phyloP scores from a whole-genome alignment of 37 sponge, comb jelly and placozoan genomes.

The Halichondria panicea region DNA sequence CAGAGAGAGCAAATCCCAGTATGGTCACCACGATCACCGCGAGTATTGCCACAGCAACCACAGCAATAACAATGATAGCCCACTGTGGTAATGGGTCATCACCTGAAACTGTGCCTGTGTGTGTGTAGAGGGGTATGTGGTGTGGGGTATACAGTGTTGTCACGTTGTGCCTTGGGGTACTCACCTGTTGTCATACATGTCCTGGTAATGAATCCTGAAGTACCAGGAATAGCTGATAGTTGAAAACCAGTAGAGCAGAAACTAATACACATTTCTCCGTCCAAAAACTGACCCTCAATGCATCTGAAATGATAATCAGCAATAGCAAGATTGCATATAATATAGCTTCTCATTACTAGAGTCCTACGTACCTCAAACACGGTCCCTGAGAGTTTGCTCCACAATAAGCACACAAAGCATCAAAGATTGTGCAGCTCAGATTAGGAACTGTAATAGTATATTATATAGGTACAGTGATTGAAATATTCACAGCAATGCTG shows the following conservation, averaged over 20 bases:
- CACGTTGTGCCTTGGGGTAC: no score
- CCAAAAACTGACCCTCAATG: conserved; percentile 8
- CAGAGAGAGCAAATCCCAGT: background rate
- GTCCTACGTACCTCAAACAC: conserved; percentile 23
- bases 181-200: no score
- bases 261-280: background rate
- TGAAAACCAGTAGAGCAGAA: conserved; percentile 4
- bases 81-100: conserved; percentile 24
- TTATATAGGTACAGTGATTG: background rate
- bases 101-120: background rate
- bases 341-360: background rate
- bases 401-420: conserved; percentile 44
- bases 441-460: conserved; percentile 32
- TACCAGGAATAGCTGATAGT: background rate
- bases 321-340: no score
- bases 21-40: background rate
- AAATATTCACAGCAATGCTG: conserved; percentile 1
- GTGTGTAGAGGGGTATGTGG: background rate
- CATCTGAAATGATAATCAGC: conserved; percentile 18
- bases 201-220: no score
- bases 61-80: conserved; percentile 56
- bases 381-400: conserved; percentile 34
- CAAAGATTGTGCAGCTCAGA: conserved; percentile 20
- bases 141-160: background rate
- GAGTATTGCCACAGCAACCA: conserved; percentile 18